Conservation (phyloP, 2,797 vertebrate genomes). For the Hippopotamyrus pictus region DNA sequence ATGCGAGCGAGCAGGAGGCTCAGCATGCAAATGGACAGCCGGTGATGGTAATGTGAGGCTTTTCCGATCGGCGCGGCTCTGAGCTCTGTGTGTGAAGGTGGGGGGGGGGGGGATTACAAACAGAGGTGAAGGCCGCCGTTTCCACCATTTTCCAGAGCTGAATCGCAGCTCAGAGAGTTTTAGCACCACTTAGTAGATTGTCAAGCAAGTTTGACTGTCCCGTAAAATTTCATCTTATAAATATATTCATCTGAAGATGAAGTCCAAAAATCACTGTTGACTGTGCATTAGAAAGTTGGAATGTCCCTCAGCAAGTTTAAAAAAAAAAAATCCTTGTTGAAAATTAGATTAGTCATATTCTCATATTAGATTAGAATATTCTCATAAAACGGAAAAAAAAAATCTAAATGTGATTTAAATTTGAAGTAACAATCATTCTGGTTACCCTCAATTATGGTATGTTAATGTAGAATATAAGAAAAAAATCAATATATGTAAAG, state of each 20-base stretch:
- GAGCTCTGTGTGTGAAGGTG: conserved; percentile 43
- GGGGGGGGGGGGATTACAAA: conserved; percentile 45
- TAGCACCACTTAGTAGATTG: conserved; percentile 1
- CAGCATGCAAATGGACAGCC: conserved; percentile 75
- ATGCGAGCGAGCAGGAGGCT: conserved; percentile 57
- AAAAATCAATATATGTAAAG: background rate
- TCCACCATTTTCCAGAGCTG: background rate
- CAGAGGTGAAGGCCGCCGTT: conserved; percentile 17
- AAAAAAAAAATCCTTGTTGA: background rate
- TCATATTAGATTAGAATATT: background rate
- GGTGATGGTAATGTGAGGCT: conserved; percentile 62
- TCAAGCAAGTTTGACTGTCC: background rate
- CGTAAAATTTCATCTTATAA: background rate
- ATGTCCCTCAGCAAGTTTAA: background rate
- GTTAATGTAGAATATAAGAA: background rate
- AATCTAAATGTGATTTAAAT: background rate
- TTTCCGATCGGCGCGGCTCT: conserved; percentile 56
- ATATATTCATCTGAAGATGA: background rate
- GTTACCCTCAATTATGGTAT: background rate
- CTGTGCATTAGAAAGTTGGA: background rate
- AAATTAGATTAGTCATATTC: background rate
- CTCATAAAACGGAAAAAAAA: background rate
- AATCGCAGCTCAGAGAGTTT: background rate
- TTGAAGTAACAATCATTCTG: background rate
- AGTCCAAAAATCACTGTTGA: background rate